phyloP scores from a whole-genome alignment of 1,140 invertebrate genomes.

The Choristoneura fumiferana region DNA sequence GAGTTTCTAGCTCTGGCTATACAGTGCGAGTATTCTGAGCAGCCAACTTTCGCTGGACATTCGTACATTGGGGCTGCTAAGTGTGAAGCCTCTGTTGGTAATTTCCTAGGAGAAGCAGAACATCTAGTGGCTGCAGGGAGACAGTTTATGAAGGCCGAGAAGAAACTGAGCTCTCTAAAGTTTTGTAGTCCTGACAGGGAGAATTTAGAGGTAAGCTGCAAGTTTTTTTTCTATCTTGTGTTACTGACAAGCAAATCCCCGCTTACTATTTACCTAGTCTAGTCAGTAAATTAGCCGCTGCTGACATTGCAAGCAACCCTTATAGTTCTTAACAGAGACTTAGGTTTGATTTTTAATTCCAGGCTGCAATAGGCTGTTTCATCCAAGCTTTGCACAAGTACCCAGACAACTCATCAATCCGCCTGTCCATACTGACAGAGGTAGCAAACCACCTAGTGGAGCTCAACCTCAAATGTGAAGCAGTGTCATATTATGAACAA shows the following conservation, averaged over 20 bases:
- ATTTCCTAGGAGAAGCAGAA: slow-evolving; percentile 84
- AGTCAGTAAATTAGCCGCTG: too few species aligned
- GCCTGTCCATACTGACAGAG: slow-evolving; percentile 84
- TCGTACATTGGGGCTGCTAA: slow-evolving; percentile 86
- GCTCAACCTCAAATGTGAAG: slow-evolving; percentile 79
- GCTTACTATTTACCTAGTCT: too few species aligned
- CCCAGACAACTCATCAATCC: slow-evolving; percentile 79
- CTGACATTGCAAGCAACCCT: too few species aligned
- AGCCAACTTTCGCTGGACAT: slow-evolving; percentile 88
- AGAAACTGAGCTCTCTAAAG: slow-evolving; percentile 81
- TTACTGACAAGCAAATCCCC: too few species aligned
- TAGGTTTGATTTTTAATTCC: slow-evolving; percentile 33
- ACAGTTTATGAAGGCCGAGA: slow-evolving; percentile 86
- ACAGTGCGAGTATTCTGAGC: slow-evolving; percentile 85
- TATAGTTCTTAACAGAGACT: too few species aligned
- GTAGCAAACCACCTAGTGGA: slow-evolving; percentile 81
- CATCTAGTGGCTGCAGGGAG: slow-evolving; percentile 85
- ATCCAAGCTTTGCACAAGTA: slow-evolving; percentile 80
- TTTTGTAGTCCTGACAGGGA: slow-evolving; percentile 86
- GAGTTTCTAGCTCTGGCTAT: slow-evolving; percentile 83
- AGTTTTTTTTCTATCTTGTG: neutral
- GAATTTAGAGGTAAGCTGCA: slow-evolving; percentile 81
- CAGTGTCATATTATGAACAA: slow-evolving; percentile 76
- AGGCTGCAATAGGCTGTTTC: slow-evolving; percentile 87
- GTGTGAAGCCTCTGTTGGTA: slow-evolving; percentile 87